Base-by-base conservation (phyloP, 2,797 vertebrate genomes). In the Leptodactylus fallax region DNA sequence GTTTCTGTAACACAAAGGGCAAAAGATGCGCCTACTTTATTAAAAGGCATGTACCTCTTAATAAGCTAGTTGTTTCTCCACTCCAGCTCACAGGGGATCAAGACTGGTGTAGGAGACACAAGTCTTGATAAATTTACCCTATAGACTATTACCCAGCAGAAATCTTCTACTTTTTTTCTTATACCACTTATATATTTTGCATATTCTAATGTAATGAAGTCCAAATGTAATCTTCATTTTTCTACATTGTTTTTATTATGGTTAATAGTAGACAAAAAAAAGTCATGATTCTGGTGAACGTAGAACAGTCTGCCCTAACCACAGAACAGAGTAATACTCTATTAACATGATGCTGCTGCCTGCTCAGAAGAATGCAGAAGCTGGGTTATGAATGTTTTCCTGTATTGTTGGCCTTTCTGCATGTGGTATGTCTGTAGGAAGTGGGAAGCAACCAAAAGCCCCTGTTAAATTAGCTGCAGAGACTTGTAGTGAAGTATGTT, bases 331-430 rank as follows among this genome's bases (percentile, higher is more conserved):
- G 27, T 76, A 85, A 49, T 67, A 61, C 17, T 71, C 12, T 72
- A 72, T 36, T 82, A 76, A 81, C 51, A 83, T 25, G 14, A 63
- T 83, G 58, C 21, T 36, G 21, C 49, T 77, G 25, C 65, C 58
- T 83, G 19, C 69, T 82, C 17, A 11, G 60, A 27, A 83, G 58
- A 87, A 83, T 87, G 86, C 86, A 87, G 86, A 87, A 87, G 80
- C 86, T 87, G 86, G 72, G 19, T 77, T 81, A 36, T 83, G 49
- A 78, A 78, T 87, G 80, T 55, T 87, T 87, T 87, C 79, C 86
- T 87, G 86, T 87, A 81, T 87, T 87, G 71, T 45, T 67, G 58
- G 65, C 8, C 45, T n/a, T 67, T 83, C 27, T 76, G 27, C 36
- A 58, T 78, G 80, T 25, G 86, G 80, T 87, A 56, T 69, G 71